Percentiles rank a stretch among this genome's conserved stretches.
Conservation (phyloP, 1,140 invertebrate species). For the Oedothorax gibbosus region DNA sequence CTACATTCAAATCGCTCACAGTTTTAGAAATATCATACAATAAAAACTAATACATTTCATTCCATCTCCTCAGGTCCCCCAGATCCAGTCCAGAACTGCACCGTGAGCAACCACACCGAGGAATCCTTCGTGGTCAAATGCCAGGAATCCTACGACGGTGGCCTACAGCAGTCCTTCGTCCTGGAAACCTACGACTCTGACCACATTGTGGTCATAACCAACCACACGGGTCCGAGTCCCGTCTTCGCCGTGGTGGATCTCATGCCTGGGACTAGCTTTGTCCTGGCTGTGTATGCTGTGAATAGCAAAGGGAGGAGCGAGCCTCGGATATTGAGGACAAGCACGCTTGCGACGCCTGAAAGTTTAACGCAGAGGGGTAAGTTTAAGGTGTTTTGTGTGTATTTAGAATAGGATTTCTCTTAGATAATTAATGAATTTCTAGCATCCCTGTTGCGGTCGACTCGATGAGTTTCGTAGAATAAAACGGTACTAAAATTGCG, state of each 20-base stretch:
- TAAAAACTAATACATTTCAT: neutral
- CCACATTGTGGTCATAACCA: constrained; percentile 64
- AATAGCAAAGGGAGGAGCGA: constrained; percentile 79
- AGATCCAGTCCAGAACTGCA: constrained; percentile 85
- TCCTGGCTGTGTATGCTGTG: constrained; percentile 76
- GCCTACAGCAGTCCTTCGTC: constrained; percentile 81
- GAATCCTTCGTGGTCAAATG: constrained; percentile 83
- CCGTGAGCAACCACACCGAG: constrained; percentile 84
- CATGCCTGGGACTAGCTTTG: constrained; percentile 56
- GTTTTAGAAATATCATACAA: too few species aligned
- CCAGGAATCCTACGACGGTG: constrained; percentile 85
- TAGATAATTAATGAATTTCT: too few species aligned
- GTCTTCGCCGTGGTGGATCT: constrained; percentile 55
- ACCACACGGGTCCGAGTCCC: constrained; percentile 41
- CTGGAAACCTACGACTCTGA: constrained; percentile 79
- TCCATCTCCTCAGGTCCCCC: constrained; percentile 76
- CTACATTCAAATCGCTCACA: too few species aligned
- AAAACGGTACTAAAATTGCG: too few species aligned
- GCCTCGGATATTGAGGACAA: constrained; percentile 65
- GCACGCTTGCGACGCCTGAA: constrained; percentile 58
- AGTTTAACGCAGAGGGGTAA: constrained; percentile 62
- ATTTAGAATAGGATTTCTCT: too few species aligned
- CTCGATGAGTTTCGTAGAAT: too few species aligned
- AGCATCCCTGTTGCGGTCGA: too few species aligned
- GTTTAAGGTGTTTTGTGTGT: neutral